Base-by-base conservation (phyloP, 1,140 invertebrate genomes). In the Caenorhabditis latens region DNA sequence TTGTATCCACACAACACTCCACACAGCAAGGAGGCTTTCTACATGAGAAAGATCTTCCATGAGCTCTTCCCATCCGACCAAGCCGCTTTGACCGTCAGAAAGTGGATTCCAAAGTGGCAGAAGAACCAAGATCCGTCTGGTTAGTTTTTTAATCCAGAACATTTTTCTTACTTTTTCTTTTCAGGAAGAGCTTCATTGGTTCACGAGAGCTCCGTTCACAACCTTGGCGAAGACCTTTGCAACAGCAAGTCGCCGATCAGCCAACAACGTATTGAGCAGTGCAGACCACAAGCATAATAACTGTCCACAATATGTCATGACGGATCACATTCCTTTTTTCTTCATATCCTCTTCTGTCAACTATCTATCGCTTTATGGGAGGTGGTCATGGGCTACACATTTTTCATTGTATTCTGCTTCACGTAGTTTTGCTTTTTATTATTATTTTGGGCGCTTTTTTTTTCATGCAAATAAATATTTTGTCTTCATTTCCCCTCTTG, bases 71-170 rank as follows among this genome's bases (percentile, higher is more conserved):
- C 92, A 24, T 90, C 87, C 53, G 84, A 90, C 46, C 55, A 83
- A 42, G 92, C 92, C 48, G 90, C 92, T 19, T n/a, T 88, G 24
- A 92, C 91, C 14, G 91, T 92, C 14, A 46, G 90, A 40, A 89
- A 87, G 48, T 92, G 91, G 91, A 89, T 91, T 71, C 91, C 91
- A 42, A 92, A 92, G 89, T 92, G 91, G 91, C 92, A 92, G 57
- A 82, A 82, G 32, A 93, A 90, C 86, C 88, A 89, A 48, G 91
- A 86, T 53, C 86, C 86, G 32, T 86, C 86, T 40, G 85, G 85
- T 86, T 21, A 19, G 50, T 83, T 83, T 7, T 13, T 16, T 11
- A n/a, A 84, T 43, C 32, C 16, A 8, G 42, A n/a, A 43, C 9
- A 8, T 9, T 43, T 43, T 79, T 24, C 24, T 21, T 13, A 24